Evolutionary conservation across 2,113 vertebrate genomes (phyloP), one percentile per base, ranked within the genome.

Genomic region (Protomyctophum bolini): DNA sequence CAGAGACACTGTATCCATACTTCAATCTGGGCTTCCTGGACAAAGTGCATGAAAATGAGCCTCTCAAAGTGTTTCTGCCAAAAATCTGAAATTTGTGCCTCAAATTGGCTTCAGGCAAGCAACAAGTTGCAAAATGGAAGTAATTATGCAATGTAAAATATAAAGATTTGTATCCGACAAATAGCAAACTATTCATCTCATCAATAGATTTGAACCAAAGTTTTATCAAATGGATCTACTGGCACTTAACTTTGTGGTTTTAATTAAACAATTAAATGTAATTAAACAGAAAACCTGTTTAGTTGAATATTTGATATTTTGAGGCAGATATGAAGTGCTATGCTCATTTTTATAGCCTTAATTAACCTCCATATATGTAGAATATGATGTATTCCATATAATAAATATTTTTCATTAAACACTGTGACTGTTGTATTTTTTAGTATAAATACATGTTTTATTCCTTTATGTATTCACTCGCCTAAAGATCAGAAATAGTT

Each of bases 21-120:
- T 94, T 94, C 63, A 94, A 94, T 64, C 58, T 94, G 49, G 92
- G 92, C 45, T 93, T 92, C 71, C 81, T 93, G 65, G 93, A 93
- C 73, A 93, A 94, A 82, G 92, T 93, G 70, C 92, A 94, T 14
- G 92, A 93, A 76, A 94, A 94, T 10, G 93, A 94, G 83, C 93
- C 93, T 11, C 92, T 94, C 7, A 94, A 94, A 77, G 92, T 94
- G 58, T 94, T 94, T 76, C 41, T 94, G 4, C 93, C 93, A 52
- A 93, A 94, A 81, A 92, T 94, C 72, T 94, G 80, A 86, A 21
- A 21, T 21, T 1, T 21, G 33, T 41, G 33, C 33, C 33, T 3
- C 33, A 41, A 41, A 41, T n/a, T n/a, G 33, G 33, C 33, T 41
- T 41, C 33, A 41, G 33, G 33, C 33, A 41, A 41, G 33, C 33